Percentiles rank a stretch among this genome's conserved stretches.
These are phyloP conservation scores for Drosophila obscura DNA, from an alignment of 1,140 invertebrate genomes.

Conservation along the genomic window DNA sequence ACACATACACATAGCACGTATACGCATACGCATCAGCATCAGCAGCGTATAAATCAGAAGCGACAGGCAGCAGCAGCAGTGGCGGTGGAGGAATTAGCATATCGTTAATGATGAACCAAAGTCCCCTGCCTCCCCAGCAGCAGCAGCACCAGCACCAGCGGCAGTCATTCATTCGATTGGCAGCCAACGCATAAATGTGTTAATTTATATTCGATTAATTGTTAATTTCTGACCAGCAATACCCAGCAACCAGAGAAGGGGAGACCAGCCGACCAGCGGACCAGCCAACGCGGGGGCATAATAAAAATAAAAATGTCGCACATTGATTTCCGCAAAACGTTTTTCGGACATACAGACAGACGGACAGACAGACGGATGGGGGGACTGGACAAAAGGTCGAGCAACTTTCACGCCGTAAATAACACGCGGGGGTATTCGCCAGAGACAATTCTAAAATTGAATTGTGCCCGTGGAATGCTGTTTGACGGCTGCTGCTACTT, in stretches of 20 bases:
- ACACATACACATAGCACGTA: too few relatives aligned
- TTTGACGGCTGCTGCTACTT: conserved; percentile 1
- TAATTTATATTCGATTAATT: conserved; percentile 76
- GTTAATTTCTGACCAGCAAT: conserved; percentile 47
- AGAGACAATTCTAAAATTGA: conserved; percentile 57
- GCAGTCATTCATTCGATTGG: conserved; percentile 6
- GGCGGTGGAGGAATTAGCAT: conserved; percentile 31
- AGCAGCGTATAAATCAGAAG: conserved; percentile 35
- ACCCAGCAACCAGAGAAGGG: conserved; percentile 20
- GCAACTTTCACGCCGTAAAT: conserved; percentile 54
- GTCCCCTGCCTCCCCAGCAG: neutral
- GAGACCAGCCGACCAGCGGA: conserved; percentile 3
- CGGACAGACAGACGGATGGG: conserved; percentile 13
- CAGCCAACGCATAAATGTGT: conserved; percentile 42
- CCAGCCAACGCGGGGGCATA: neutral
- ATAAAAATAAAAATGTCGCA: conserved; percentile 54
- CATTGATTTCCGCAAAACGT: conserved; percentile 62
- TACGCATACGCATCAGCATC: too few relatives aligned
- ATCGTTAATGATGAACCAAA: conserved; percentile 33
- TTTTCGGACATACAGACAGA: conserved; percentile 40
- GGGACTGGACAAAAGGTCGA: conserved; percentile 39
- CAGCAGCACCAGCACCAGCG: neutral
- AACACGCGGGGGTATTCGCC: neutral
- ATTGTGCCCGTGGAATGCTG: conserved; percentile 21
- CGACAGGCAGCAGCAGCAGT: conserved; percentile 3